Evolutionary conservation across 2,113 vertebrate species (phyloP).

Genomic region (Corydoras sp.): DNA sequence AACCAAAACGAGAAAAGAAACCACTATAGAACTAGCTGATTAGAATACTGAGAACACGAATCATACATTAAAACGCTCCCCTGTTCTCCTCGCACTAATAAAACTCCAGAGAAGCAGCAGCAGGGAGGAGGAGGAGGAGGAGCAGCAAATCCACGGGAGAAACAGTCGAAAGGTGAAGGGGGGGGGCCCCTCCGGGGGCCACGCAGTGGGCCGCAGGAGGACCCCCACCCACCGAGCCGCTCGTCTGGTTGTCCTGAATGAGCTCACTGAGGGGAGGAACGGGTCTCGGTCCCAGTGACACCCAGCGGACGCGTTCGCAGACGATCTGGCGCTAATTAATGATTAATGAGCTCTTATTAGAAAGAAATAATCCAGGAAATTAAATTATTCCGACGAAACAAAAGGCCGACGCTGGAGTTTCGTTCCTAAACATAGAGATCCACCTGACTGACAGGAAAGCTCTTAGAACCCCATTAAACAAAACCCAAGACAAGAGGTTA

Average conservation of each 20-base stretch:
- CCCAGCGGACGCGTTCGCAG: neutral
- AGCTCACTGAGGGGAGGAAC: neutral
- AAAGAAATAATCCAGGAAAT: too few relatives aligned
- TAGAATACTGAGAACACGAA: neutral
- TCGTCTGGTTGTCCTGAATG: neutral
- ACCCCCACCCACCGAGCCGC: neutral
- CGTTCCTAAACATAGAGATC: neutral
- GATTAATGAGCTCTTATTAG: too few relatives aligned
- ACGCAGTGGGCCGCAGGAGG: neutral
- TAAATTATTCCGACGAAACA: neutral
- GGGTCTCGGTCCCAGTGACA: too few relatives aligned
- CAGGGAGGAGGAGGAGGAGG: conserved; percentile 20
- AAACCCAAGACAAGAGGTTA: conserved; percentile 13
- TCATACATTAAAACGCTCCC: neutral
- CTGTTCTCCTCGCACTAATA: neutral
- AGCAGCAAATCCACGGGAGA: neutral
- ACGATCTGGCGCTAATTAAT: neutral
- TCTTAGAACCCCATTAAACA: conserved; percentile 1
- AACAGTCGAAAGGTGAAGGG: neutral
- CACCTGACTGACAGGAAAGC: neutral
- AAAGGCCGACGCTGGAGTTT: neutral
- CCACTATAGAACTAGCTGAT: conserved; percentile 2
- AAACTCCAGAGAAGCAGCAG: neutral
- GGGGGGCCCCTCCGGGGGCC: neutral
- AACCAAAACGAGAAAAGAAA: neutral